Evolutionary conservation across 2,797 vertebrate genomes (phyloP).

Genomic region (Acomys russatus): DNA sequence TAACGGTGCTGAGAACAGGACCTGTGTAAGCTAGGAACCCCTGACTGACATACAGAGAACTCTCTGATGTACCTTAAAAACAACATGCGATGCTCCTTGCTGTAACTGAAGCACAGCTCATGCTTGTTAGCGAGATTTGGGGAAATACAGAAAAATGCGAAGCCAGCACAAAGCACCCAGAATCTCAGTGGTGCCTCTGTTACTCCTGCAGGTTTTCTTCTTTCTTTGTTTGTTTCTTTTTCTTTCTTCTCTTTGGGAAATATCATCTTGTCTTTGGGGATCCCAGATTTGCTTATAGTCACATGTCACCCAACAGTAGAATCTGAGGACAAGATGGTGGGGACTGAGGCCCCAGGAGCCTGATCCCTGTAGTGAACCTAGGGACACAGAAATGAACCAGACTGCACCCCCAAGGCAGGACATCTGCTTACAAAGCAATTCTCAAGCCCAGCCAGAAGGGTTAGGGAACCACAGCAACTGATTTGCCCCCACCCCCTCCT

Average conservation of each 20-base stretch:
- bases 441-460: too few relatives aligned
- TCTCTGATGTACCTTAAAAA: not conserved
- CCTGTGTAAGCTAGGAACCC: not conserved
- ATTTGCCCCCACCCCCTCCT: not conserved
- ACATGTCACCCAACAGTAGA: not conserved
- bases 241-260: not conserved
- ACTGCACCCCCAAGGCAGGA: not conserved
- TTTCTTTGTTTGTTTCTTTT: not conserved
- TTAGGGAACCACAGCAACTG: not conserved
- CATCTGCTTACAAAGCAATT: not conserved
- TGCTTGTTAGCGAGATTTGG: accelerated
- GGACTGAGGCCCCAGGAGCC: not conserved
- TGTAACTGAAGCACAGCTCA: not conserved
- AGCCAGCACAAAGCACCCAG: not conserved
- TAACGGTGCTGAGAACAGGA: not conserved
- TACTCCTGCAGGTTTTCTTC: not conserved
- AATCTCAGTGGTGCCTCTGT: not conserved
- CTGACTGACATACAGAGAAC: not conserved
- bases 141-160: not conserved
- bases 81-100: not conserved
- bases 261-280: not conserved
- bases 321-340: not conserved
- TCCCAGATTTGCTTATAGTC: not conserved
- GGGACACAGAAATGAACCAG: not conserved
- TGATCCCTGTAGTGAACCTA: accelerated